Conservation (phyloP, 1,140 invertebrate species). For the Tetramorium simillimum region DNA sequence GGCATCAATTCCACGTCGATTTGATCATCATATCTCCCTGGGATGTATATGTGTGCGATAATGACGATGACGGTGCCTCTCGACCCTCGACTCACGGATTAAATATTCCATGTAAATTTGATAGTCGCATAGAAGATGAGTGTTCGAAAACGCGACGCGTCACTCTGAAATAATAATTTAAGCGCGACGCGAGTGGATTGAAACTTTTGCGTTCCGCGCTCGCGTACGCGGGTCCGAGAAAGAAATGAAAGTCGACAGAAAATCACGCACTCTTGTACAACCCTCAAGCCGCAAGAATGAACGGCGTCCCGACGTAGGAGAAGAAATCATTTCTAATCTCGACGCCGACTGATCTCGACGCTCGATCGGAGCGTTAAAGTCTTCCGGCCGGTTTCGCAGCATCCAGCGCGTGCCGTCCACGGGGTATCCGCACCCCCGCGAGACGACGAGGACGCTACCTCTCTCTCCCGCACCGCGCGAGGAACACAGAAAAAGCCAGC, state of each 20-base stretch:
- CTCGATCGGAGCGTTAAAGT: conserved; percentile 39
- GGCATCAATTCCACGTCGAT: too few species aligned
- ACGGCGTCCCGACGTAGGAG: neutral
- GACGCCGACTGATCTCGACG: neutral
- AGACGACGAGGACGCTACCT: neutral
- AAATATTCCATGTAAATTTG: neutral
- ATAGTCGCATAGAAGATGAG: neutral
- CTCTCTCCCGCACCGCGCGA: neutral
- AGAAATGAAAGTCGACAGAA: neutral
- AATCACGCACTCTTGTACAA: neutral
- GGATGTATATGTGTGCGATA: neutral
- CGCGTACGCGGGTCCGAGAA: neutral
- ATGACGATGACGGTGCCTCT: neutral
- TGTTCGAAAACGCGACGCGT: neutral
- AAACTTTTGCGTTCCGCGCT: neutral
- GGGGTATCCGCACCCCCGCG: conserved; percentile 16
- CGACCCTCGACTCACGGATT: neutral
- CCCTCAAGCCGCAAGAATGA: neutral
- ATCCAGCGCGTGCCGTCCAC: conserved; percentile 33
- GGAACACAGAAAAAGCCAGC: neutral
- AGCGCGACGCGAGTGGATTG: neutral
- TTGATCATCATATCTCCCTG: too few species aligned
- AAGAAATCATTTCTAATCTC: neutral
- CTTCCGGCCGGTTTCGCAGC: conserved; percentile 51
- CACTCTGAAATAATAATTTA: neutral